Evolutionary conservation across 1,140 invertebrate species (phyloP), one percentile per base, ranked within the genome.

Genomic region (Drosophila subobscura): DNA sequence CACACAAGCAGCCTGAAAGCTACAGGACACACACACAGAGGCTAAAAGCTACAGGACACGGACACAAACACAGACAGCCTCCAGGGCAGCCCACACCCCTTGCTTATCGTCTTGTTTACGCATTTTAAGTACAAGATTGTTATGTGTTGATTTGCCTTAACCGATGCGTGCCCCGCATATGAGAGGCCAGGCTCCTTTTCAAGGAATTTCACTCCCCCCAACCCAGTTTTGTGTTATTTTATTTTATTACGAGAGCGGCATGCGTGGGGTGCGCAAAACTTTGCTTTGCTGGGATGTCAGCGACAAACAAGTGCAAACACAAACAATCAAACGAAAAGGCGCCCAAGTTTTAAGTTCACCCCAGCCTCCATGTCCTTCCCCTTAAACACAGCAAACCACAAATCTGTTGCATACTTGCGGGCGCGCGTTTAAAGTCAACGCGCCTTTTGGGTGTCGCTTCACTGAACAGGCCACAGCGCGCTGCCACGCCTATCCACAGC

Each of bases 91-190:
- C 14, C 40, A 16, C 40, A 12, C 46, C 65, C 55, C 66, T 72
- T 85, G 81, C 81, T 88, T 88, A 88, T 88, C 83, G 79, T 72
- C 80, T 83, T 88, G 84, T 88, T 88, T 88, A 88, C 83, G 83
- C 84, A 88, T 88, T 88, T 88, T 88, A 86, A 88, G 83, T 88
- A 88, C 83, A 88, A 88, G 83, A 88, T 88, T 88, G 83, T 88
- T 88, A 88, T 88, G 83, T 88, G 83, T 88, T 88, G 83, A 88
- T 88, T 88, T 88, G 74, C 75, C 76, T 81, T 65, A 85, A 85
- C 81, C 85, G 81, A 88, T 85, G 81, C 81, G 81, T 85, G 81
- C 81, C 81, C 81, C 81, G 81, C 81, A 85, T 85, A 72, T 84
- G 79, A 81, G 81, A 85, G 54, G 47, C 68, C 49, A 25, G 51